These are phyloP conservation scores for Syrphus vitripennis DNA, from an alignment of 2,888 invertebrate genomes.

Conservation along the genomic window DNA sequence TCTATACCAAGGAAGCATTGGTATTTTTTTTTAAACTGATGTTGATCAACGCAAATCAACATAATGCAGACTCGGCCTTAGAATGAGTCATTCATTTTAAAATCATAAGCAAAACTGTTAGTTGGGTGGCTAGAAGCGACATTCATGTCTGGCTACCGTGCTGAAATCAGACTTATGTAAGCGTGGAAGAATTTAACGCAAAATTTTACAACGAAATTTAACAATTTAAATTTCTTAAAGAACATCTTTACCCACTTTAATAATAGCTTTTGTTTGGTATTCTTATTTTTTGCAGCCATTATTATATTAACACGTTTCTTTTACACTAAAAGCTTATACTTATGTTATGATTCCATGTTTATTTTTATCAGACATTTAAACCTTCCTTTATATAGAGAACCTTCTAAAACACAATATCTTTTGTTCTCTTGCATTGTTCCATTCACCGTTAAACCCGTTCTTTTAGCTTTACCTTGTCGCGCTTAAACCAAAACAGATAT, in stretches of 20 bases:
- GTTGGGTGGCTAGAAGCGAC: no score
- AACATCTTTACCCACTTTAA: not conserved
- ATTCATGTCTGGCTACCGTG: no score
- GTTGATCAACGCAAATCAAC: no score
- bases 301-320: not conserved
- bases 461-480: not conserved
- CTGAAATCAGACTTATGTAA: no score
- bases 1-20: no score
- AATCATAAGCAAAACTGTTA: no score
- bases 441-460: slow-evolving; percentile 1
- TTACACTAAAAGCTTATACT: not conserved
- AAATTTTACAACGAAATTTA: no score
- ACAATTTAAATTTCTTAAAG: no score
- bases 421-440: slow-evolving; percentile 2
- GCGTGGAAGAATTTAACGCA: no score
- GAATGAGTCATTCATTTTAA: no score
- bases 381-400: slow-evolving; percentile 1
- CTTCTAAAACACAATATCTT: not conserved
- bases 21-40: no score
- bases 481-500: not conserved
- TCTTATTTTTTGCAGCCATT: not conserved
- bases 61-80: no score
- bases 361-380: slow-evolving; percentile 31
- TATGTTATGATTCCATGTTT: slow-evolving; percentile 15
- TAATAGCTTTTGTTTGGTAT: not conserved